Base-by-base conservation (phyloP, 2,888 invertebrate species). In the Drosophila aldrichi region DNA sequence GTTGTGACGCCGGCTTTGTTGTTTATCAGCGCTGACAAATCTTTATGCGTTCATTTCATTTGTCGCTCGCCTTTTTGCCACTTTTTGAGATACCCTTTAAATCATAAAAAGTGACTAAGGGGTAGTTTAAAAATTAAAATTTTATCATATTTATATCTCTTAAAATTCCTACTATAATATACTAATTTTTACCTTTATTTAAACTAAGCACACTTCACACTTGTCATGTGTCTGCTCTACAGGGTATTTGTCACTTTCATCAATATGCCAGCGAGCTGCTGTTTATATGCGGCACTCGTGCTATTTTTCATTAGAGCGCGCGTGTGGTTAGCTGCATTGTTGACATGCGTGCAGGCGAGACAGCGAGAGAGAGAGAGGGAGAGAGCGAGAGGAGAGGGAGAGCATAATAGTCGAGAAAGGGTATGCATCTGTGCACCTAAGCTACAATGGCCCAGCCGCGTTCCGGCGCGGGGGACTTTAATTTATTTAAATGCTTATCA, bases 401-500 rank as follows among this genome's bases (percentile, higher is more conserved):
- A 25, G 25, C 22, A 22, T 3, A 22, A 6, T 2, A 34, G 14
- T 14, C 12, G 34, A 36, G 49, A 18, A 20, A 32, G 52, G 57
- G 32, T 64, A 16, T 58, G 46, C 46, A 48, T 48, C 46, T 48
- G 46, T n/a, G 46, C 10, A 61, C 22, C 73, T 68, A 66, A 73
- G 76, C 76, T 72, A 76, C 74, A 77, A 77, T 52, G 40, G 64
- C 44, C 29, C 40, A 29, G 54, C 32, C 54, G 51, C 58, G 22
- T 46, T 16, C 32, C 41, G 57, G 54, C n/a, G 8, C 8, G 40
- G n/a, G 83, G 72, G 88, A 74, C 77, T 90, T 88, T 88, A 89
- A 89, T 89, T 90, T 90, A 89, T 89, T 89, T 90, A 89, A 89
- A 90, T 90, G 89, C 89, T 89, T 89, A 89, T 89, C 87, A 84